Percentiles rank a stretch among this genome's conserved stretches.
phyloP scores from a whole-genome alignment of 2,888 invertebrate genomes.

The Phrixothrix hirtus region DNA sequence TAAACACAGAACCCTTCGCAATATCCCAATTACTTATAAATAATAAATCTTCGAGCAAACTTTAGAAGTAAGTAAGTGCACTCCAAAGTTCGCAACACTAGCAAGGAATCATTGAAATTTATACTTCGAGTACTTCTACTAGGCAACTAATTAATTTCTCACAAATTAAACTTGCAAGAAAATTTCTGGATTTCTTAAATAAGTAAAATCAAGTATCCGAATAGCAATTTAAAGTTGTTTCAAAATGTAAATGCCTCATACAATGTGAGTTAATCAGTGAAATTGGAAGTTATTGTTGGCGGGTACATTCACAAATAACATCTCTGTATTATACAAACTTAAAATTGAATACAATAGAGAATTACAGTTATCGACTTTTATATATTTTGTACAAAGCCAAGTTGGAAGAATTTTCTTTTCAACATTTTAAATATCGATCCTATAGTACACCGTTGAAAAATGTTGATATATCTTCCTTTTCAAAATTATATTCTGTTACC shows the following conservation, averaged over 20 bases:
- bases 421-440: too few relatives aligned
- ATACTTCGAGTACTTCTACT: constrained; percentile 14
- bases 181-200: constrained; percentile 20
- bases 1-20: constrained; percentile 21
- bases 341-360: too few relatives aligned
- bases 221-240: constrained; percentile 14
- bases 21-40: constrained; percentile 25
- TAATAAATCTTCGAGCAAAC: constrained; percentile 21
- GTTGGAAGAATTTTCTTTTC: too few relatives aligned
- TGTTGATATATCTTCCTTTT: too few relatives aligned
- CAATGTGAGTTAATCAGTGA: constrained; percentile 5
- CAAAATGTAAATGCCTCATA: constrained; percentile 9
- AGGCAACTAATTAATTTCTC: constrained; percentile 17
- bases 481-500: too few relatives aligned
- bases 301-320: neutral
- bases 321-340: too few relatives aligned
- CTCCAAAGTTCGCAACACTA: constrained; percentile 22
- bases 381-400: too few relatives aligned
- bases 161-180: constrained; percentile 8
- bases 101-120: constrained; percentile 21
- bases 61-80: constrained; percentile 20
- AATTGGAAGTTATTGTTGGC: neutral
- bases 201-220: constrained; percentile 4
- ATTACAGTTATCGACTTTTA: too few relatives aligned
- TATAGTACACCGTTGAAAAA: too few relatives aligned